Base-by-base conservation (phyloP, 1,140 invertebrate genomes). In the Bicyclus anynana region DNA sequence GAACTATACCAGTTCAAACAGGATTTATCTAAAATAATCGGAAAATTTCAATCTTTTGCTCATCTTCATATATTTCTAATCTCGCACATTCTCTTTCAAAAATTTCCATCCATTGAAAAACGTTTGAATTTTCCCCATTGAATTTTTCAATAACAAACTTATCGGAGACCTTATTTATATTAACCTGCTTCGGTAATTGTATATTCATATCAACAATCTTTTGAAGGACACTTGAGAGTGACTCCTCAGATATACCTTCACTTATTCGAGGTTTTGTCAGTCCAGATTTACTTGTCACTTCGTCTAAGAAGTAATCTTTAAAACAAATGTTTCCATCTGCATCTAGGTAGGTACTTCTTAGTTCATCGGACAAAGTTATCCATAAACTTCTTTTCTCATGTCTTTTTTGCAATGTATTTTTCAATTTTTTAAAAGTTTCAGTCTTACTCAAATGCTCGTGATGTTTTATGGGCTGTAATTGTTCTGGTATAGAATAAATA, bases 61-160 rank as follows among this genome's bases (percentile, higher is more conserved):
- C 52, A 54, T 72, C 66, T 69, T 67, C 50, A 12, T 29, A 17
- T 21, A 77, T 68, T 7, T 68, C 9, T 16, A 70, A 80, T 40
- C 66, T 54, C 47, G 64, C 64, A 71, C 73, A 78, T 62, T 74
- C 62, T 47, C 53, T 73, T 17, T 69, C 56, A 27, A 75, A 79
- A 44, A 47, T 40, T n/a, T 74, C 62, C 44, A 74, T 66, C 72
- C 71, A 76, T 47, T 74, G 69, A 10, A 63, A 26, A n/a, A 59
- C 74, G 56, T 68, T 76, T 46, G 62, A 2, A 42, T 50, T 67
- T 63, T 61, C 70, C 1, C 62, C 26, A 38, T 29, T 69, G 38
- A 80, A 80, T 57, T 72, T 80, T 20, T 64, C 58, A 42, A 59
- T 56, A 23, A 59, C 42, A 55, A 51, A 51, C 5, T 61, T 48